phyloP scores from a whole-genome alignment of 2,888 invertebrate genomes.

The Nomada ruficornis region DNA sequence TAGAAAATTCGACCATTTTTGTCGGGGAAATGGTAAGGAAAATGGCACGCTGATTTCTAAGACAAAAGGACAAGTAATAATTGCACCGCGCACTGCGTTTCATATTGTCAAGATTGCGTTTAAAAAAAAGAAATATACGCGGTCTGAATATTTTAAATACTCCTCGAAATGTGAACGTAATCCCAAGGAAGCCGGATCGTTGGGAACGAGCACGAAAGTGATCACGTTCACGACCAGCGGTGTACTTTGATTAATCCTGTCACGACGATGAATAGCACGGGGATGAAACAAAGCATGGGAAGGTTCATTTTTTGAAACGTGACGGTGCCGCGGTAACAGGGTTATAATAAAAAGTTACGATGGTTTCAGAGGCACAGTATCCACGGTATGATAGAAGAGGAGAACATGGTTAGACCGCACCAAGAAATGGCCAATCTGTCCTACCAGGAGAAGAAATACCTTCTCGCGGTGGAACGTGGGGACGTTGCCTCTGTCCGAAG shows the following conservation, averaged over 20 bases:
- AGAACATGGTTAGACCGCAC: conserved; percentile 94
- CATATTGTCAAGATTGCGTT: too few relatives aligned
- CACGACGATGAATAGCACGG: conserved; percentile 6
- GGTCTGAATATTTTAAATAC: too few relatives aligned
- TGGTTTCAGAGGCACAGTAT: conserved; percentile 91
- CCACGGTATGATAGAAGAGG: conserved; percentile 96
- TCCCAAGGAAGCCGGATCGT: neutral
- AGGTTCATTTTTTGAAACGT: conserved; percentile 5
- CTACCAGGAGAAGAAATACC: conserved; percentile 96
- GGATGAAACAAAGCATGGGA: neutral
- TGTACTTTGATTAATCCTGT: conserved; percentile 22
- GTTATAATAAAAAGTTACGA: conserved; percentile 45
- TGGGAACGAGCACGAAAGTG: neutral
- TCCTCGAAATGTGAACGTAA: too few relatives aligned
- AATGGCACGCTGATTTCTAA: too few relatives aligned
- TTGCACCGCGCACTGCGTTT: too few relatives aligned
- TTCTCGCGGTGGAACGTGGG: conserved; percentile 97
- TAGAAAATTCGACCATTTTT: neutral
- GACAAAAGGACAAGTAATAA: too few relatives aligned
- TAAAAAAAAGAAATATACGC: too few relatives aligned
- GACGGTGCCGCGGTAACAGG: neutral
- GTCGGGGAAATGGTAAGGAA: neutral
- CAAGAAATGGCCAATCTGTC: conserved; percentile 94
- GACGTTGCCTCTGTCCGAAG: conserved; percentile 96
- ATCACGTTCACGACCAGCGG: neutral